Percentiles rank a stretch among this genome's conserved stretches.
Evolutionary conservation across 2,113 vertebrate species (phyloP).

Genomic region (Malurus elegans): DNA sequence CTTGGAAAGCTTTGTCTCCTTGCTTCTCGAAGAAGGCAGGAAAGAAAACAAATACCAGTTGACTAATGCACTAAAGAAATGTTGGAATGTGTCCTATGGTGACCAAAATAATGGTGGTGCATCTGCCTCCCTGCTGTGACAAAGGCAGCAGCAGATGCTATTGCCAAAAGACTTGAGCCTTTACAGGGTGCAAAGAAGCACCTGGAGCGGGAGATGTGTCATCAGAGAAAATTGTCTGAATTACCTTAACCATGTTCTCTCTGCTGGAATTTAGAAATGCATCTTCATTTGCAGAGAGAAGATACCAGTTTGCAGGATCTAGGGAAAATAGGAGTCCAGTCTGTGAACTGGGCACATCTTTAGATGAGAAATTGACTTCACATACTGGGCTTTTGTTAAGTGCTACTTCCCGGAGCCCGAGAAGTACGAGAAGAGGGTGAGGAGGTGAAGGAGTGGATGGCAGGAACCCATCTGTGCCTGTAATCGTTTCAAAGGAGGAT

Average conservation of each 20-base stretch:
- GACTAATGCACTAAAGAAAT: background rate
- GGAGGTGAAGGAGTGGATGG: background rate
- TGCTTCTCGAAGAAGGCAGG: background rate
- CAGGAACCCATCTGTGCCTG: background rate
- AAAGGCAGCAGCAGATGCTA: background rate
- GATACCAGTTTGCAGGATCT: background rate
- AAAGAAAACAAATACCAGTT: background rate
- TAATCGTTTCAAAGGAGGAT: background rate
- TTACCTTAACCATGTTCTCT: background rate
- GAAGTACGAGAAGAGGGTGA: background rate
- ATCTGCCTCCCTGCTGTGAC: background rate
- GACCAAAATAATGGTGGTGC: background rate
- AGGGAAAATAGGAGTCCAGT: background rate
- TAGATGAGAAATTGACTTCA: background rate
- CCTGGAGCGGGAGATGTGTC: slow-evolving; percentile 13
- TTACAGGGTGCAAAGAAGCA: background rate
- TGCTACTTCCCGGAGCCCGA: background rate
- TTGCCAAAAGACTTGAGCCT: background rate
- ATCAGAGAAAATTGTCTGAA: slow-evolving; percentile 22
- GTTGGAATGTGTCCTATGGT: background rate
- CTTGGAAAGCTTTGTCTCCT: background rate
- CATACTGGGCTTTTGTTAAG: background rate
- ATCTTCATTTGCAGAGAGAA: background rate
- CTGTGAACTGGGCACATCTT: background rate
- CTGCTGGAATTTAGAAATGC: slow-evolving; percentile 5